Conservation (phyloP, 2,797 vertebrate genomes). For the Alauda arvensis region DNA sequence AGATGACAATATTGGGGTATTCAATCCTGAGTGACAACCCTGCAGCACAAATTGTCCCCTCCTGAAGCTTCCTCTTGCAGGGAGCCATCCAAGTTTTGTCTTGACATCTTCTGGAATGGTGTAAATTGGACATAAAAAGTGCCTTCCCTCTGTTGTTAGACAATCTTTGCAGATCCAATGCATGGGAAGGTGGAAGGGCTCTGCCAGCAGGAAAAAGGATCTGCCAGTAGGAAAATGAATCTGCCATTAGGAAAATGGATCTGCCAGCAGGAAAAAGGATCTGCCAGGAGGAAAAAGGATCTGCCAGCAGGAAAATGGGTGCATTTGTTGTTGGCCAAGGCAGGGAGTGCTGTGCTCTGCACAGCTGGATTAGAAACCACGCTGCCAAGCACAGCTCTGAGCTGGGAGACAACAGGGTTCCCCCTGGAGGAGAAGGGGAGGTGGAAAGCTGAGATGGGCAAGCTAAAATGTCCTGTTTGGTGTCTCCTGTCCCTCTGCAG, state of each 20-base stretch:
- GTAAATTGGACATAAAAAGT: background rate
- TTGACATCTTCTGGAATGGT: background rate
- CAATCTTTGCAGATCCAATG: background rate
- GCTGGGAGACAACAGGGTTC: background rate
- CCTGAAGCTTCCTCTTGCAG: background rate
- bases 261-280: background rate
- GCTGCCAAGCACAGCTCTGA: background rate
- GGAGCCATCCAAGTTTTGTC: background rate
- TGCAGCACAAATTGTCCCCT: background rate
- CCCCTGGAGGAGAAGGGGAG: background rate
- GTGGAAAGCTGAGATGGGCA: background rate
- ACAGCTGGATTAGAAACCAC: background rate
- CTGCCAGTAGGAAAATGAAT: background rate
- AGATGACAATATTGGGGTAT: background rate
- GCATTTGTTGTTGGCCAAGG: background rate
- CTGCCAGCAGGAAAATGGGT: background rate
- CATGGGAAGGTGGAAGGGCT: background rate
- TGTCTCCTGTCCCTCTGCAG: slow-evolving; percentile 56
- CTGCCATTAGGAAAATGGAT: background rate
- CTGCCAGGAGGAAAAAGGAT: background rate
- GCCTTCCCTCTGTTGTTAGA: background rate
- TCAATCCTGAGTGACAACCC: background rate
- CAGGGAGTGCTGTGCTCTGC: background rate
- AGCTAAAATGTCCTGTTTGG: background rate
- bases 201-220: background rate